Conservation (phyloP, 2,888 invertebrate genomes). For the Metacarcinus magister region DNA sequence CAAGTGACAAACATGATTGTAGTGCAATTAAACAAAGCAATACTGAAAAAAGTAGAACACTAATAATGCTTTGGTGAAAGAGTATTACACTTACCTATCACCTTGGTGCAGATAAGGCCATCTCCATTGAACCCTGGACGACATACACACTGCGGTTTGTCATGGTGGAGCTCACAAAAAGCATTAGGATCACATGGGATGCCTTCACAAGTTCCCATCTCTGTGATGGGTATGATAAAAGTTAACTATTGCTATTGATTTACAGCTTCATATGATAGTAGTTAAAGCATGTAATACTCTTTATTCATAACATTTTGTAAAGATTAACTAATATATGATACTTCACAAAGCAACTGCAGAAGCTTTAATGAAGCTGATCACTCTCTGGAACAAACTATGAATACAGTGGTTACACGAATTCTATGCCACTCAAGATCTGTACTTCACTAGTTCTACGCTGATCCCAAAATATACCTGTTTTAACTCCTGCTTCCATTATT, state of each 20-base stretch:
- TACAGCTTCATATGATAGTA: neutral
- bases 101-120: conserved; percentile 87
- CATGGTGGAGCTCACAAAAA: conserved; percentile 84
- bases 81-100: conserved; percentile 61
- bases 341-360: neutral
- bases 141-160: conserved; percentile 88
- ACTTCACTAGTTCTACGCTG: no score
- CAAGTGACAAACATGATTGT: neutral
- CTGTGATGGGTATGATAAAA: conserved; percentile 78
- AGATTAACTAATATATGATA: neutral
- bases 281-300: neutral
- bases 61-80: neutral
- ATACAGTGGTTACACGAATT: no score
- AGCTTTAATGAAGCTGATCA: no score
- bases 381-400: no score
- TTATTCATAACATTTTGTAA: neutral
- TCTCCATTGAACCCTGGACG: conserved; percentile 88
- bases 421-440: no score
- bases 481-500: no score
- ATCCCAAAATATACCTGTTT: no score
- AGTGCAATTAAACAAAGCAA: neutral
- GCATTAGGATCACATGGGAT: conserved; percentile 88
- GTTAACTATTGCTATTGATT: neutral
- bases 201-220: conserved; percentile 85
- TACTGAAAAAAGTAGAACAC: neutral